Evolutionary conservation across 2,888 invertebrate species (phyloP).

Genomic region (Sericinus montela): DNA sequence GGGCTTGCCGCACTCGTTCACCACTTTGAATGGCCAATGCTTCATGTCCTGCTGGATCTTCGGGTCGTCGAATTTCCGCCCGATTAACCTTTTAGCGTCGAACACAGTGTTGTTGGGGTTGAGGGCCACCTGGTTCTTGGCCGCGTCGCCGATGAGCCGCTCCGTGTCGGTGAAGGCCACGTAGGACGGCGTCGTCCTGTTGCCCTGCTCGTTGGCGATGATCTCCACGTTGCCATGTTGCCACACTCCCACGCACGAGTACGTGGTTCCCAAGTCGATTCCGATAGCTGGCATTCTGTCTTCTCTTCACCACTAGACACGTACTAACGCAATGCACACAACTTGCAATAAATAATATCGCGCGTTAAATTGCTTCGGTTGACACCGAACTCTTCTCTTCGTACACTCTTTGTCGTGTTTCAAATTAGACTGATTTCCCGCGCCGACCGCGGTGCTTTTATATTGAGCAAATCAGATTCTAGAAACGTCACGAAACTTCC

Average conservation of each 20-base stretch:
- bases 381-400: constrained; percentile 10
- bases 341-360: neutral
- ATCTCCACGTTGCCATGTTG: constrained; percentile 92
- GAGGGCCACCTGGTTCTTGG: constrained; percentile 90
- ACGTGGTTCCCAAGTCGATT: constrained; percentile 86
- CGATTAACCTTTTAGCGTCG: constrained; percentile 90
- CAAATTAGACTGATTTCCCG: constrained; percentile 8
- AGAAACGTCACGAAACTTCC: neutral
- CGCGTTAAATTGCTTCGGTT: constrained; percentile 18
- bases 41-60: constrained; percentile 89
- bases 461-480: constrained; percentile 6
- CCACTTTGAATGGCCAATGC: constrained; percentile 90
- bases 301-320: neutral
- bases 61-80: constrained; percentile 86
- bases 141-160: constrained; percentile 91
- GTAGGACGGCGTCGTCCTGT: constrained; percentile 86
- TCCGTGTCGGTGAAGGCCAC: constrained; percentile 83
- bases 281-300: constrained; percentile 62
- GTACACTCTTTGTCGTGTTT: constrained; percentile 1
- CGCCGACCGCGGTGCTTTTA: constrained; percentile 2
- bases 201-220: constrained; percentile 91
- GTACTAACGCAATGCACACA: neutral
- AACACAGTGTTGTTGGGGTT: constrained; percentile 87
- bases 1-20: constrained; percentile 82
- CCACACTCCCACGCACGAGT: constrained; percentile 75